Percentiles rank a stretch among this genome's conserved stretches.
Evolutionary conservation across 2,113 vertebrate genomes (phyloP).

Genomic region (Cepphus grylle): DNA sequence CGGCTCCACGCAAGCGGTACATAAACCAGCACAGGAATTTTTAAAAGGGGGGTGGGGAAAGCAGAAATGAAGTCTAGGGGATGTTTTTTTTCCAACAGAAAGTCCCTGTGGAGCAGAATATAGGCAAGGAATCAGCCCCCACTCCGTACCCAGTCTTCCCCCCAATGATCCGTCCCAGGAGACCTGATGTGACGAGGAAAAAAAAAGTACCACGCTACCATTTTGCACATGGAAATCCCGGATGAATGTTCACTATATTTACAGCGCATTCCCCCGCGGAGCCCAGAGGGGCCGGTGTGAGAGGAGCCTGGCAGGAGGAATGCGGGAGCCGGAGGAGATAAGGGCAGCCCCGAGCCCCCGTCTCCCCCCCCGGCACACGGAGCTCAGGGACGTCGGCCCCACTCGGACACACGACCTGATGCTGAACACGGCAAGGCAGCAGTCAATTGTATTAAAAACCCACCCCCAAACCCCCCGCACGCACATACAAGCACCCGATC

Average conservation of each 20-base stretch:
- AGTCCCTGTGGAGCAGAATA: not conserved
- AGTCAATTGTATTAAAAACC: accelerated
- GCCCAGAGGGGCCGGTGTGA: accelerated
- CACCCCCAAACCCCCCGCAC: accelerated
- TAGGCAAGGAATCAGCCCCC: not conserved
- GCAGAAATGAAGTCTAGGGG: not conserved
- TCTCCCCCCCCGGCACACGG: accelerated
- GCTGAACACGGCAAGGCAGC: accelerated
- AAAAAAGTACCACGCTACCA: not conserved
- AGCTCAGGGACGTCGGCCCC: not conserved
- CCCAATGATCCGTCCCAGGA: not conserved
- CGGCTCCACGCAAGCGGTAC: too few relatives aligned
- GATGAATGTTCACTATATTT: accelerated
- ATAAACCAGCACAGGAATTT: accelerated
- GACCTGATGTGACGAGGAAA: not conserved
- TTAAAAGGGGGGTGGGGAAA: not conserved
- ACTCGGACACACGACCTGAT: not conserved
- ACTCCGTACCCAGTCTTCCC: not conserved
- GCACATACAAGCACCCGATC: not conserved
- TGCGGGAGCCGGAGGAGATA: not conserved
- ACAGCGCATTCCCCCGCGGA: not conserved
- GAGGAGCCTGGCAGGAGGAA: not conserved
- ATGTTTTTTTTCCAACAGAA: not conserved
- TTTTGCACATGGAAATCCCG: not conserved
- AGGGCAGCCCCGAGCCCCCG: not conserved